These are phyloP conservation scores for Hydriomena furcata DNA, from an alignment of 2,888 invertebrate species.

Conservation along the genomic window DNA sequence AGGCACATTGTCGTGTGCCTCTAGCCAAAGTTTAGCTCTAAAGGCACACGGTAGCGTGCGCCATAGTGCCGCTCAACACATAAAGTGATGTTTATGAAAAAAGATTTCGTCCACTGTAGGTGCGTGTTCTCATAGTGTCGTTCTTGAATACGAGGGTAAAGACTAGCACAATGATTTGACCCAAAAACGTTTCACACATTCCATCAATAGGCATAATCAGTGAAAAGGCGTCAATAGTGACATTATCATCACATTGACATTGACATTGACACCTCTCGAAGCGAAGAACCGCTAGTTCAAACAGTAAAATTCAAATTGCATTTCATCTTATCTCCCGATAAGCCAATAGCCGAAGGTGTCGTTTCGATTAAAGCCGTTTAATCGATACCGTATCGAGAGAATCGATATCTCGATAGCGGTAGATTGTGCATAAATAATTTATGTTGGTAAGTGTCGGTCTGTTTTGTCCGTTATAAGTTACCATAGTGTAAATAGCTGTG, in stretches of 20 bases:
- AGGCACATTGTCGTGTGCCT: no score
- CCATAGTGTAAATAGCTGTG: not conserved
- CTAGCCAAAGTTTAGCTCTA: no score
- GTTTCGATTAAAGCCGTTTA: slow-evolving; percentile 41
- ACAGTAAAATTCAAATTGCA: slow-evolving; percentile 30
- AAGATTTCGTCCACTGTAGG: no score
- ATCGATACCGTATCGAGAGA: slow-evolving; percentile 38
- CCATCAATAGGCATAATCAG: slow-evolving; percentile 28
- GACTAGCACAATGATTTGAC: slow-evolving; percentile 18
- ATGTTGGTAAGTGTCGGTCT: slow-evolving; percentile 7
- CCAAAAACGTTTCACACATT: slow-evolving; percentile 29
- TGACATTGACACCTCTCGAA: slow-evolving; percentile 22
- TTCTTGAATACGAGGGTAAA: no score
- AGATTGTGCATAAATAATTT: slow-evolving; percentile 18
- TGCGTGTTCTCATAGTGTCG: no score
- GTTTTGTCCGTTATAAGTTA: slow-evolving; percentile 18
- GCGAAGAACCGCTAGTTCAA: slow-evolving; percentile 29
- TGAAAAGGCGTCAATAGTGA: slow-evolving; percentile 32
- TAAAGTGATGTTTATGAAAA: no score
- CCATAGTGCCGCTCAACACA: no score
- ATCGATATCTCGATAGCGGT: slow-evolving; percentile 29
- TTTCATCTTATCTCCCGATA: slow-evolving; percentile 41
- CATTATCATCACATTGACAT: slow-evolving; percentile 25
- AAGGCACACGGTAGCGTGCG: no score
- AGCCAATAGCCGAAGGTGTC: slow-evolving; percentile 41